These are phyloP conservation scores for Poeciliopsis turrubarensis DNA, from an alignment of 2,113 vertebrate genomes.

Conservation along the genomic window DNA sequence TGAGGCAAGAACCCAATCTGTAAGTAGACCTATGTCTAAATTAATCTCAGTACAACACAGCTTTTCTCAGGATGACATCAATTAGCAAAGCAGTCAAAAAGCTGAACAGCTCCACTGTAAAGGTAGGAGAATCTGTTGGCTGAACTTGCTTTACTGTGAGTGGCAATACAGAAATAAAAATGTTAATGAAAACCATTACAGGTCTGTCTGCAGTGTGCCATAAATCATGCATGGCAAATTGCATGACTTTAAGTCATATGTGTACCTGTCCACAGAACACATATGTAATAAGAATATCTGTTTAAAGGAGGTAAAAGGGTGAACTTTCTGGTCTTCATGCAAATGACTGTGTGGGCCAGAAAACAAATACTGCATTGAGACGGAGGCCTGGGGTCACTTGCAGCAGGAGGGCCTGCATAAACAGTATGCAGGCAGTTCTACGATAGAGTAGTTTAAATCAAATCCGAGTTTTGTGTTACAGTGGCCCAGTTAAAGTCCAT, in stretches of 20 bases:
- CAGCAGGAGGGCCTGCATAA: no score
- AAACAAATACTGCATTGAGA: no score
- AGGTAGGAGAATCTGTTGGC: background rate
- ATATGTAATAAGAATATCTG: background rate
- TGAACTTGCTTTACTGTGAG: background rate
- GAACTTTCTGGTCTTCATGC: background rate
- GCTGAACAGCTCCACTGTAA: background rate
- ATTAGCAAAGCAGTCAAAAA: background rate
- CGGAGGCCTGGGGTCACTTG: no score
- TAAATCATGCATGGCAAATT: background rate
- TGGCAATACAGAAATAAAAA: background rate
- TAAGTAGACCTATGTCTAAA: no score
- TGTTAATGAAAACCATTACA: background rate
- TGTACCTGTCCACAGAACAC: background rate
- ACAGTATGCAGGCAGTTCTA: no score
- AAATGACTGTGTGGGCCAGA: background rate
- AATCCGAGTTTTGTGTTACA: no score
- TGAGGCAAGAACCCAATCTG: no score
- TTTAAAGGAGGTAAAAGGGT: background rate
- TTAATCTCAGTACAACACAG: background rate
- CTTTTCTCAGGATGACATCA: background rate
- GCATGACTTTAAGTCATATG: no score
- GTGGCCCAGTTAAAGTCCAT: no score
- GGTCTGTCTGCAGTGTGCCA: no score
- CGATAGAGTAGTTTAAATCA: no score